phyloP scores from a whole-genome alignment of 2,888 invertebrate species.

The Micropterix aruncella region DNA sequence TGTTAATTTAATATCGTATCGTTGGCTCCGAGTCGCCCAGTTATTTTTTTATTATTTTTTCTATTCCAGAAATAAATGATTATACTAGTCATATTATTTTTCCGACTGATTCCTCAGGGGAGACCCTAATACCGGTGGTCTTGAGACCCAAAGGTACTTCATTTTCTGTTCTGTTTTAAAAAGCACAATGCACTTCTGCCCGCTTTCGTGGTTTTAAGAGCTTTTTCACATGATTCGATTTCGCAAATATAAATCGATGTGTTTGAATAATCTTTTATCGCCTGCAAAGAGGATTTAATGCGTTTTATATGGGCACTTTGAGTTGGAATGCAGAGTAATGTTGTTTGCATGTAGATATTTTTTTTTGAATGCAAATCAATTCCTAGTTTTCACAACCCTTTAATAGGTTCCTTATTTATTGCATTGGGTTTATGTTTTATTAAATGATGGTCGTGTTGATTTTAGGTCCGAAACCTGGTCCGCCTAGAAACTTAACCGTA shows the following conservation, averaged over 20 bases:
- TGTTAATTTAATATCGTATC: slow-evolving; percentile 4
- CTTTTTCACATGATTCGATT: no score
- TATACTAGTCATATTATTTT: slow-evolving; percentile 53
- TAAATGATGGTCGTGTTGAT: slow-evolving; percentile 10
- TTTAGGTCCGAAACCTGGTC: slow-evolving; percentile 81
- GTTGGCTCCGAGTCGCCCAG: slow-evolving; percentile 6
- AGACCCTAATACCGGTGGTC: slow-evolving; percentile 54
- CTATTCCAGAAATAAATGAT: slow-evolving; percentile 58
- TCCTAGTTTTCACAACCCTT: no score
- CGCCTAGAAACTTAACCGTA: slow-evolving; percentile 81
- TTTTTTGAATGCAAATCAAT: no score
- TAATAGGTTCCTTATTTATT: not conserved
- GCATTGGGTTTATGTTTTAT: slow-evolving; percentile 6
- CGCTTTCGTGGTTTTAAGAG: no score
- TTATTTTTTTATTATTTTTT: slow-evolving; percentile 16
- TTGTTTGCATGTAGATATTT: no score
- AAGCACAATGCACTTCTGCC: slow-evolving; percentile 1
- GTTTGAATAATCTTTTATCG: no score
- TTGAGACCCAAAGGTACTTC: slow-evolving; percentile 55
- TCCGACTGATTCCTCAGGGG: slow-evolving; percentile 63
- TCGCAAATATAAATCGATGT: no score
- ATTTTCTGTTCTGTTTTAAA: slow-evolving; percentile 1
- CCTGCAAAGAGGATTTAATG: no score
- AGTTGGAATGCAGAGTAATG: no score
- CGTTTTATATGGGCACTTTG: no score